Base-by-base conservation (phyloP, 2,797 vertebrate species). In the Mormyrops boulengeri region DNA sequence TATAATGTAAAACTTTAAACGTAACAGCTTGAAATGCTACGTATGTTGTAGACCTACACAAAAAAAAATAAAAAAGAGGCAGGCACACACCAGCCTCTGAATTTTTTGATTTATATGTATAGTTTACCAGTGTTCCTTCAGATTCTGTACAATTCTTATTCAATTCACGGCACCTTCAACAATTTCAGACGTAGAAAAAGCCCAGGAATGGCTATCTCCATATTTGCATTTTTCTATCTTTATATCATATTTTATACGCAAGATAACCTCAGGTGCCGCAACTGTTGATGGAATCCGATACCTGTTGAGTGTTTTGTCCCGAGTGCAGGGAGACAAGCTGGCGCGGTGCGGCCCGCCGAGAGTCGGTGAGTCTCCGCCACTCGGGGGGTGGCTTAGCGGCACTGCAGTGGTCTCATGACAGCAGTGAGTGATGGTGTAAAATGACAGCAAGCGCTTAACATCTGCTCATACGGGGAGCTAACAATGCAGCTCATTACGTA, bases 401-500 rank as follows among this genome's bases (percentile, higher is more conserved):
- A 34, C 91, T 88, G 47, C 89, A 88, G 90, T 89, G 89, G 69
- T 90, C 88, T 92, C 92, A 90, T 93, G 93, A 92, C 93, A 91
- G 91, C 93, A 89, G 88, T 89, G 77, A 89, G 92, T 91, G 89
- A 92, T 91, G 93, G 95, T 95, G 95, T 95, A 94, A 93, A 91
- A 94, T 95, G 95, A 95, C 95, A 95, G 94, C 94, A 93, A 91
- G 94, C 96, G 93, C 92, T 91, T 92, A 92, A 95, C 97, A 97
- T 96, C 96, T 97, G 97, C 93, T 95, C 34, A 69, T 92, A 91
- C 57, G 90, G 88, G 92, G 90, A 91, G 62, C 92, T 93, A 94
- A 97, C 96, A 96, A 96, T 95, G 93, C 94, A 80, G 82, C 95
- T 95, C 95, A 96, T 97, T 97, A 97, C 95, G 82, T 90, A 96